Base-by-base conservation (phyloP, 2,797 vertebrate species). In the Thaleichthys pacificus region DNA sequence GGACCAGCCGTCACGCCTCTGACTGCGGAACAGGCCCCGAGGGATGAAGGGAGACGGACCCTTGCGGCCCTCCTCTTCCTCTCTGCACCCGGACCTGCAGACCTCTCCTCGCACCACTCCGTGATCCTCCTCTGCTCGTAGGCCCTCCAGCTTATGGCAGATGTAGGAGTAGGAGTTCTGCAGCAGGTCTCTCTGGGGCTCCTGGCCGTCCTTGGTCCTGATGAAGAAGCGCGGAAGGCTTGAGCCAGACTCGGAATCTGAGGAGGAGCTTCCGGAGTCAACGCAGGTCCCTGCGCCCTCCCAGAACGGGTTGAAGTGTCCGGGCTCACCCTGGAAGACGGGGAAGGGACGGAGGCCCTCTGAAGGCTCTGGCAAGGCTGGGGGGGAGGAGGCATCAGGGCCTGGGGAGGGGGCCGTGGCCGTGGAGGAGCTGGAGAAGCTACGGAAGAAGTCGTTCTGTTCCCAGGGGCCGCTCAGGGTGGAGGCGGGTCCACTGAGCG, bases 241-340 rank as follows among this genome's bases (percentile, higher is more conserved):
- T 32, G 83, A 89, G 71, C 92, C 90, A 3, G 88, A 82, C 74
- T 93, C 93, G 0, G 85, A 91, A 60, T 92, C 88, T 24, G 93
- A 88, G 26, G 91, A 94, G 0, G 93, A 93, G 61, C 82, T 82
- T 77, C 78, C 83, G 14, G 83, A 87, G 0, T 85, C 92, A 4
- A 81, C 82, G 2, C 88, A 89, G 71, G 80, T 69, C 56, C 79
- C 82, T 11, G 88, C 88, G 63, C 93, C 94, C 71, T 91, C 92
- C 97, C 97, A 97, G 88, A 97, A 97, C 3, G 95, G 96, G 84
- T 95, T 97, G 54, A 91, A 95, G 86, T 97, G 97, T 77, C 94
- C 94, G 73, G 90, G 95, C 76, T 93, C 92, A 0, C 88, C 92
- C 79, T 82, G 93, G 81, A 93, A 94, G 77, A 91, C 90, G 0